Evolutionary conservation across 2,797 vertebrate genomes (phyloP).

Genomic region (Hippopotamyrus pictus): DNA sequence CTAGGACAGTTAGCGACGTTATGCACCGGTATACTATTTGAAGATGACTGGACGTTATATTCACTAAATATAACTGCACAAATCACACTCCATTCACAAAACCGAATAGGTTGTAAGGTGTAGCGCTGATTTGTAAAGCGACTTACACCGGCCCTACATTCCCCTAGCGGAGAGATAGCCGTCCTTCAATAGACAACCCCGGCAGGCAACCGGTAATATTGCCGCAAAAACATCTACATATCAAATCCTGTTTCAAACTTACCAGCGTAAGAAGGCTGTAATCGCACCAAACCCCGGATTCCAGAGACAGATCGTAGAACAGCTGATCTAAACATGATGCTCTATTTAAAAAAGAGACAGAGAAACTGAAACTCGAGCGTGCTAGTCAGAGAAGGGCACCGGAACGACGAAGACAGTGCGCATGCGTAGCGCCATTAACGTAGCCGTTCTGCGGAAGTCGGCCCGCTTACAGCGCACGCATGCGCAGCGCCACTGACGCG

Average conservation of each 20-base stretch:
- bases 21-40: not conserved
- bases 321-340: conserved; percentile 59
- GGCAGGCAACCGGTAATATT: not conserved
- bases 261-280: conserved; percentile 51
- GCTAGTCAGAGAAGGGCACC: conserved; percentile 12
- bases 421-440: not conserved
- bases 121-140: not conserved
- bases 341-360: not conserved
- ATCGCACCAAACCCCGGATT: conserved; percentile 45
- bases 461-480: not conserved
- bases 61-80: not conserved
- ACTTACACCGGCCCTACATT: not conserved
- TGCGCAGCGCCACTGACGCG: not conserved
- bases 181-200: not conserved
- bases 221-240: not conserved
- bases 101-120: not conserved
- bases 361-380: not conserved
- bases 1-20: not conserved
- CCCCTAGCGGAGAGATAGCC: not conserved
- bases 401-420: not conserved
- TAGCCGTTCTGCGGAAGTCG: not conserved
- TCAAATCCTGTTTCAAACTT: not conserved
- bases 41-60: not conserved
- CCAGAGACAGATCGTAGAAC: conserved; percentile 52
- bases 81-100: not conserved